Evolutionary conservation across 2,888 invertebrate genomes (phyloP).

Genomic region (Troides helena): DNA sequence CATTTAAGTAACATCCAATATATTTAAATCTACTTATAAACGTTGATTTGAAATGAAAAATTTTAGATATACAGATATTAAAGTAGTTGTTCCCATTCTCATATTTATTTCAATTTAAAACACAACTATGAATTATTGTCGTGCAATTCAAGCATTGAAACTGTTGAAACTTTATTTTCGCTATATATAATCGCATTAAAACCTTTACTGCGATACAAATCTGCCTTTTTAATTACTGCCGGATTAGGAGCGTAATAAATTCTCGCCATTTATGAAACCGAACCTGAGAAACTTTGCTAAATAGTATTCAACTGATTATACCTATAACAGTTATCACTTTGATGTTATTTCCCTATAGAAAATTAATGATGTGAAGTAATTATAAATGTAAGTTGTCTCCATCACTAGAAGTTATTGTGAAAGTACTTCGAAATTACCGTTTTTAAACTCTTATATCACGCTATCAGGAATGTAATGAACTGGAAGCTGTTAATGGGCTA

Average conservation of each 20-base stretch:
- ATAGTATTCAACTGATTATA: not conserved
- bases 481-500: conserved; percentile 47
- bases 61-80: too few relatives aligned
- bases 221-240: conserved; percentile 18
- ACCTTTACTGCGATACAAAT: conserved; percentile 8
- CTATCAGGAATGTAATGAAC: conserved; percentile 41
- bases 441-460: conserved; percentile 2
- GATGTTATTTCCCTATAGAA: not conserved
- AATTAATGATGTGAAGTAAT: conserved; percentile 9
- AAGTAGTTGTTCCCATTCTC: too few relatives aligned
- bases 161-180: conserved; percentile 1
- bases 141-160: not conserved
- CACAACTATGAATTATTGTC: not conserved
- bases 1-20: too few relatives aligned
- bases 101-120: not conserved
- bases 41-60: too few relatives aligned
- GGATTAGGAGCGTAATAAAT: conserved; percentile 16
- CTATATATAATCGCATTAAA: conserved; percentile 3
- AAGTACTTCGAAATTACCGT: conserved; percentile 32
- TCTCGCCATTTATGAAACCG: conserved; percentile 17
- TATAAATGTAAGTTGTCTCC: not conserved
- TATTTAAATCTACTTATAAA: too few relatives aligned
- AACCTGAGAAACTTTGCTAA: conserved; percentile 1
- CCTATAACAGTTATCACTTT: not conserved
- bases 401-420: conserved; percentile 23